Conservation (phyloP, 2,113 vertebrate genomes). For the Meles meles region DNA sequence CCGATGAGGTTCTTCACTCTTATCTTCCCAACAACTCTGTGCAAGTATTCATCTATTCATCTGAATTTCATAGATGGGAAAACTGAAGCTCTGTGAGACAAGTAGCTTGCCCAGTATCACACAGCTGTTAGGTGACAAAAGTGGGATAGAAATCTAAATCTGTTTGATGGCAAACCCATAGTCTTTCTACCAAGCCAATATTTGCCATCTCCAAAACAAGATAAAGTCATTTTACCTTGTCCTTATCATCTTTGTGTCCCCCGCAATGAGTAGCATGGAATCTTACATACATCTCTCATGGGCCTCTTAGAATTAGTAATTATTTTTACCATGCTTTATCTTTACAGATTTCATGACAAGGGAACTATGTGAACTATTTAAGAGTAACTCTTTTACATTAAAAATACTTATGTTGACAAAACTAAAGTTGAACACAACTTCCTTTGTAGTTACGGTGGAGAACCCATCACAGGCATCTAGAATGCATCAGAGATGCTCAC, state of each 20-base stretch:
- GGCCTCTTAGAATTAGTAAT: background rate
- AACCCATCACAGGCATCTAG: background rate
- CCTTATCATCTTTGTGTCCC: background rate
- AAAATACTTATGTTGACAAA: background rate
- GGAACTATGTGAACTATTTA: background rate
- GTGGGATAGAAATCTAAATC: background rate
- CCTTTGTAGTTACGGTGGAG: background rate
- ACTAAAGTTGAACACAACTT: background rate
- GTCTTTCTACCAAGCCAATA: background rate
- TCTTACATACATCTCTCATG: background rate
- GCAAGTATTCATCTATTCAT: background rate
- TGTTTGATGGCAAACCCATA: background rate
- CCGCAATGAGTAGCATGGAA: background rate
- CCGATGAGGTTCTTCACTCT: background rate
- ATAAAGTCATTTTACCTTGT: background rate
- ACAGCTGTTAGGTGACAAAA: background rate
- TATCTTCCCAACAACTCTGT: background rate
- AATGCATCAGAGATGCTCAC: background rate
- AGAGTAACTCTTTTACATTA: background rate
- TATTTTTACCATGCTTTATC: background rate
- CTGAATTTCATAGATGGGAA: constrained; percentile 13
- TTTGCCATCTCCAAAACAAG: background rate
- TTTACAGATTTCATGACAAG: background rate
- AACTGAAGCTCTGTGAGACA: background rate
- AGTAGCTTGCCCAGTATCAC: background rate